Evolutionary conservation across 2,113 vertebrate genomes (phyloP).

Genomic region (Notarius quadriscutis): DNA sequence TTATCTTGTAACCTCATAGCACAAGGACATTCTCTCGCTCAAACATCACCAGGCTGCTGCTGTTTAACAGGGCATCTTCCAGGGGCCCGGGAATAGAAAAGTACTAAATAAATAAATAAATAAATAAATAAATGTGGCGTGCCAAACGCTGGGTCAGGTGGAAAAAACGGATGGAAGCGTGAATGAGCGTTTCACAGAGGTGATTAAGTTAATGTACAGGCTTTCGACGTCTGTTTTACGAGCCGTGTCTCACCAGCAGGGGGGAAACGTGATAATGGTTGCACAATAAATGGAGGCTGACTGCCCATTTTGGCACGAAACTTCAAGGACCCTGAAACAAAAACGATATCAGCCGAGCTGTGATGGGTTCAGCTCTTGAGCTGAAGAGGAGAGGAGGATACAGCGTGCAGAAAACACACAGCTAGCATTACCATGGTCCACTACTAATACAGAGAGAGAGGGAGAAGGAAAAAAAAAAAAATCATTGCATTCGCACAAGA

Average conservation of each 20-base stretch:
- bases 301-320: constrained; percentile 10
- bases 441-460: not conserved
- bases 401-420: too few species aligned
- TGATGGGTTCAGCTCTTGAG: not conserved
- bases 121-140: too few species aligned
- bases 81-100: not conserved
- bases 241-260: constrained; percentile 19
- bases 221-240: constrained; percentile 40
- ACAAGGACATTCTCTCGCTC: constrained; percentile 10
- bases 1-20: constrained; percentile 16
- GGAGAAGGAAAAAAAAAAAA: not conserved
- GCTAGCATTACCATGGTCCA: not conserved
- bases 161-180: constrained; percentile 5
- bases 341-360: constrained; percentile 2
- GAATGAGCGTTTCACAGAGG: constrained; percentile 27
- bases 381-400: not conserved
- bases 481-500: not conserved
- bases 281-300: constrained; percentile 31
- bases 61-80: constrained; percentile 19
- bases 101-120: too few species aligned
- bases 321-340: constrained; percentile 25
- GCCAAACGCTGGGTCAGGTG: constrained; percentile 24
- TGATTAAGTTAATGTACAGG: constrained; percentile 44
- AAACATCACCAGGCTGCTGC: not conserved
- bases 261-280: constrained; percentile 27